Base-by-base conservation (phyloP, 2,113 vertebrate genomes). In the Scalopus aquaticus region DNA sequence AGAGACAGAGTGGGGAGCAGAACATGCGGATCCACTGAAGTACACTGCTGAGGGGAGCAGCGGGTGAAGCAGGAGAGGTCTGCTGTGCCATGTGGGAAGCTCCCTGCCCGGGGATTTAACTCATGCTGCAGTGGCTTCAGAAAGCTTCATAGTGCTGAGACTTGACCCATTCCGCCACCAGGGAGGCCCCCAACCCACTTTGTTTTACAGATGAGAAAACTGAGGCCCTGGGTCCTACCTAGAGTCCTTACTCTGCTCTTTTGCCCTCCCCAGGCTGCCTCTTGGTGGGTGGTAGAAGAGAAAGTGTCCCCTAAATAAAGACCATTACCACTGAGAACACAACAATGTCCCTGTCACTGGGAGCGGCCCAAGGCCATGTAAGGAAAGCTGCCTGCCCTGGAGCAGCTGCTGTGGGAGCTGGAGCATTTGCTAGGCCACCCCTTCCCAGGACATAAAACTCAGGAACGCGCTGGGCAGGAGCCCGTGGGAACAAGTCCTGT, bases 401-500 rank as follows among this genome's bases (percentile, higher is more conserved):
- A 89, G 62, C 89, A 90, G 91, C 95, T 88, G 95, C 86, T 77
- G 76, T 49, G 56, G 91, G 72, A 83, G 84, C 42, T 60, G 85
- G 64, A 87, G 49, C n/a, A 0, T 12, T 56, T 17, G 35, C 87
- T 51, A 1, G 60, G 72, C 54, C 30, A 1, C 60, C 54, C 42
- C 80, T 62, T 91, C 91, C 60, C 42, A 92, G 67, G 91, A 80
- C 69, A 30, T 44, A 77, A 94, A 64, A 64, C 76, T 80, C 89
- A 54, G 86, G n/a, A 80, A 62, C 35, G 0, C 24, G 17, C 0
- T 94, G 95, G 94, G 84, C 93, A 90, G 92, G 83, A 93, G 84
- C 95, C 95, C 88, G 0, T 96, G 95, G 95, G 95, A 96, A 95
- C 17, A 0, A 26, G 64, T 46, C 42, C 79, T 46, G 44, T 0